These are phyloP conservation scores for Channa argus DNA, from an alignment of 2,113 vertebrate species.

Conservation along the genomic window DNA sequence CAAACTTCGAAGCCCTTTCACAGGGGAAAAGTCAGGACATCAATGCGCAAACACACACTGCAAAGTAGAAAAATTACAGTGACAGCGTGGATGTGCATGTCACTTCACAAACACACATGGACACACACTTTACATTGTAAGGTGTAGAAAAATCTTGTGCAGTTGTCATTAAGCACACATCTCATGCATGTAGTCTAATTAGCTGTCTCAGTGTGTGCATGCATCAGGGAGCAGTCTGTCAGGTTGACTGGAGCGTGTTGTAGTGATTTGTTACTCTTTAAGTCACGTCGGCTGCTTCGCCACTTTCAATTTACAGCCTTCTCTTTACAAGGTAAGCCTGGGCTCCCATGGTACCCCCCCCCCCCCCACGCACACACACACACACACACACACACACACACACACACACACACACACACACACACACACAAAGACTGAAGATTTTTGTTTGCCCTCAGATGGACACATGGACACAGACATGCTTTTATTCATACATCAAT, in stretches of 20 bases:
- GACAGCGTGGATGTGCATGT: slow-evolving; percentile 6
- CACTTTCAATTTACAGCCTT: slow-evolving; percentile 75
- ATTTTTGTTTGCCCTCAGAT: too few species aligned
- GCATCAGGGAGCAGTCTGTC: slow-evolving; percentile 49
- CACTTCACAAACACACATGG: not conserved
- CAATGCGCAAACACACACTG: slow-evolving; percentile 16
- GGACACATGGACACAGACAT: too few species aligned
- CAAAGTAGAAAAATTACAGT: slow-evolving; percentile 25
- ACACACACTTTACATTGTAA: slow-evolving; percentile 2
- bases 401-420: too few species aligned
- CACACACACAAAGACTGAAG: too few species aligned
- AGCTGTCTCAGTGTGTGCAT: slow-evolving; percentile 24
- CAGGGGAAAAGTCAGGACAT: slow-evolving; percentile 17
- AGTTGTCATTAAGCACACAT: slow-evolving; percentile 47
- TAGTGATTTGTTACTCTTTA: slow-evolving; percentile 75
- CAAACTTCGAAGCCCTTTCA: slow-evolving; percentile 30
- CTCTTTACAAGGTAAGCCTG: slow-evolving; percentile 54
- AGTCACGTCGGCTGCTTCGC: slow-evolving; percentile 71
- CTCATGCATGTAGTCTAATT: slow-evolving; percentile 46
- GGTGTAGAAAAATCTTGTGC: not conserved
- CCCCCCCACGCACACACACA: not conserved
- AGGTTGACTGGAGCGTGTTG: slow-evolving; percentile 71
- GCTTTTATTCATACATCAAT: too few species aligned
- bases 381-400: too few species aligned
- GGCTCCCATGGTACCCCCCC: slow-evolving; percentile 8